Evolutionary conservation across 2,797 vertebrate species (phyloP), one percentile per base, ranked within the genome.

Genomic region (Semaprochilodus insignis): DNA sequence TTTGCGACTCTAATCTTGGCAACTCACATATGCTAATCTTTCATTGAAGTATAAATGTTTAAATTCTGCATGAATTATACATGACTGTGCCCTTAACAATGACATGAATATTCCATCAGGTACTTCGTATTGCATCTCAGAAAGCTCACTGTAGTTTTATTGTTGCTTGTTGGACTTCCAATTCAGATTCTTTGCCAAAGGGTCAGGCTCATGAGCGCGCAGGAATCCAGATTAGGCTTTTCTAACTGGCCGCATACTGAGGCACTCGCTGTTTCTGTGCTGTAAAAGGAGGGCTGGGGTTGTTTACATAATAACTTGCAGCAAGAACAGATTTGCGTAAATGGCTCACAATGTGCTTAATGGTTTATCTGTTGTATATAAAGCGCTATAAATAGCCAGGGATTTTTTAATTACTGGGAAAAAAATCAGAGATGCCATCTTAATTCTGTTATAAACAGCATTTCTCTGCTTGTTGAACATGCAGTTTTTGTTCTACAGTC

Each of bases 261-360:
- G 75, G 60, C 69, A 31, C 66, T 78, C 21, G 66, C 81, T 69
- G 62, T 60, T 23, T 60, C 10, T 27, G 34, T 67, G 57, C 71
- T 66, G 57, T 67, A 23, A 44, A 84, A 77, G 15, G 15, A 16
- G 57, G 6, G 19, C 60, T 71, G 17, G 14, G 78, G 52, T 44
- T 36, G 77, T 77, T 84, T 84, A 77, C 55, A 48, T 78, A 83
- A 80, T 70, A 72, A 65, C 81, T 57, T 57, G 57, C 31, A 79
- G 48, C 40, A 36, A 81, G 70, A 83, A 57, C 69, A 23, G 63
- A 74, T 66, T 69, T 78, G 75, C 69, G 27, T 81, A 73, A 85
- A 80, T 21, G 62, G 76, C 66, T 69, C 44, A 55, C 51, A 73
- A 21, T 86, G 82, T 76, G 55, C 83, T 76, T 78, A 74, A 78